These are phyloP conservation scores for Leptinotarsa texana DNA, from an alignment of 1,140 invertebrate genomes.

Conservation along the genomic window DNA sequence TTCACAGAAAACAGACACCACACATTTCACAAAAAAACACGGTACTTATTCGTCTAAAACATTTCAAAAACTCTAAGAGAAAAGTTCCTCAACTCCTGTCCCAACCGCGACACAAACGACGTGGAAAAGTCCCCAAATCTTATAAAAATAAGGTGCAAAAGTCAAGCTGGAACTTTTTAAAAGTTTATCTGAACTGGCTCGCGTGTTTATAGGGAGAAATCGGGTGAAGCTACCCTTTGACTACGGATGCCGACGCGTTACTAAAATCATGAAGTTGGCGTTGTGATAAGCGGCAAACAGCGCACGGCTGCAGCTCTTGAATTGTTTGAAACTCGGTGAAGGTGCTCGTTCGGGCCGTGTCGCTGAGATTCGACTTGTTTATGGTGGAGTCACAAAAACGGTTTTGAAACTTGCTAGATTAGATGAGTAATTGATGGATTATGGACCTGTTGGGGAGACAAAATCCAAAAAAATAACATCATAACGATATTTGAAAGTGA, in stretches of 20 bases:
- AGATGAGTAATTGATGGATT: not conserved
- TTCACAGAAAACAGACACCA: conserved; percentile 4
- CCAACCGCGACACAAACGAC: conserved; percentile 8
- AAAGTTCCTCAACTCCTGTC: not conserved
- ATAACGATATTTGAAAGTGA: not conserved
- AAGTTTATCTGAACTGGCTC: not conserved
- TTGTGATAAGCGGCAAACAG: not conserved
- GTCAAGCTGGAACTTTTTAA: not conserved
- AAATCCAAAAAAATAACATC: too few species aligned
- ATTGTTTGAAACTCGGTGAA: conserved; percentile 11
- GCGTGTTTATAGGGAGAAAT: not conserved
- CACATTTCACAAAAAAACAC: conserved; percentile 11
- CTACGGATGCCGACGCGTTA: conserved; percentile 17
- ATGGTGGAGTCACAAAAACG: not conserved
- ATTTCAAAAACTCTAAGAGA: not conserved
- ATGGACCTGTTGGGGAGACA: not conserved
- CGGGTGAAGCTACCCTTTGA: conserved; percentile 17
- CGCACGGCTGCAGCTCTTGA: conserved; percentile 9
- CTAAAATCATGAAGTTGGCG: conserved; percentile 4
- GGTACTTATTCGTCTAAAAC: not conserved
- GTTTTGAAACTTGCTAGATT: not conserved
- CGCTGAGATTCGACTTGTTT: conserved; percentile 1
- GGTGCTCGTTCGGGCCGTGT: conserved; percentile 6
- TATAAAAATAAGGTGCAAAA: not conserved
- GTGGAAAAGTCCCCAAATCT: not conserved